Base-by-base conservation (phyloP, 2,797 vertebrate species). In the Hypotaenidia philippensis region DNA sequence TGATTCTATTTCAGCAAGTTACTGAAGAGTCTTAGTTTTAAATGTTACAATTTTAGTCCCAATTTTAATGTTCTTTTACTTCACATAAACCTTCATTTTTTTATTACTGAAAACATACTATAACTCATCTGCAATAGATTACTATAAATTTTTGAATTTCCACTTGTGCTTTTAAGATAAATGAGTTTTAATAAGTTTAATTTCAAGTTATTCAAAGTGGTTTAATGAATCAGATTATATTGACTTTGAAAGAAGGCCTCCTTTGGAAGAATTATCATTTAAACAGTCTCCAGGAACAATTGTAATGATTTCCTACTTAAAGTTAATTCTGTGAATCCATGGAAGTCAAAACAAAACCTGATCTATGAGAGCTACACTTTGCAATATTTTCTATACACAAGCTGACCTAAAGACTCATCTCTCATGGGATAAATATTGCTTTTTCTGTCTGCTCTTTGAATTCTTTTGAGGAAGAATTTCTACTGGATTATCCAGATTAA, bases 111-210 rank as follows among this genome's bases (percentile, higher is more conserved):
- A 91, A 77, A 74, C 12, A 72, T 52, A 94, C 29, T 19, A 60
- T 77, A 79, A 95, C 53, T 95, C 91, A 86, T 83, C 77, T 90
- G 55, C 93, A 85, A 95, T 91, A 93, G 60, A 80, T 86, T 92
- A 90, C 72, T 95, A 96, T 74, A 89, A 91, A 97, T 95, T 97
- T 97, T 91, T 27, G 2, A 82, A 93, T 91, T 91, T 97, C 90
- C 71, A 93, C 60, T 26, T 88, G 8, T 41, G 57, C 49, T 80
- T 92, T 94, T 91, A 92, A 96, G 95, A 97, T 89, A 89, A 96
- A 96, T 75, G 82, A 64, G 36, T n/a, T 97, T 94, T 93, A 94
- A 81, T 95, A 96, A 84, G 61, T 87, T 97, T 94, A 86, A 96
- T 94, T 97, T 94, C 55, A 79, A 86, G 75, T 85, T 92, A 96